Percentiles rank a stretch among this genome's conserved stretches.
phyloP scores from a whole-genome alignment of 2,888 invertebrate genomes.

The Pachycephus smyrnensis region DNA sequence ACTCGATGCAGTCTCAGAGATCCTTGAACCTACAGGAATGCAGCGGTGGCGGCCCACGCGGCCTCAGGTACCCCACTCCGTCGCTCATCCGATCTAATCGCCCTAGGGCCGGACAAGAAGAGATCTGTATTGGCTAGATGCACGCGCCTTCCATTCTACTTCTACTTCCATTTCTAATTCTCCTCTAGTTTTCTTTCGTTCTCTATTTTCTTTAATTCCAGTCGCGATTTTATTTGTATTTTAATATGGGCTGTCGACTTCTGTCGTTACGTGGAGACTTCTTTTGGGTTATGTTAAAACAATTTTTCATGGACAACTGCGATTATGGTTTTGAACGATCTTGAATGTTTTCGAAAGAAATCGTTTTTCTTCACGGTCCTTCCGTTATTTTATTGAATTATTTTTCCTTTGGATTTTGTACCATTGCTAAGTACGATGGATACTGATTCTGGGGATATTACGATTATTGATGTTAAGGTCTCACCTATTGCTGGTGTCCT shows the following conservation, averaged over 20 bases:
- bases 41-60: slow-evolving; percentile 62
- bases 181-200: neutral
- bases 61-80: slow-evolving; percentile 45
- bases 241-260: neutral
- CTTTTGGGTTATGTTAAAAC: neutral
- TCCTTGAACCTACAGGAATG: slow-evolving; percentile 66
- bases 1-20: slow-evolving; percentile 47
- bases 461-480: neutral
- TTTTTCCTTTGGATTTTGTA: neutral
- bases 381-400: neutral
- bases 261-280: neutral
- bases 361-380: neutral
- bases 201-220: neutral
- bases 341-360: neutral
- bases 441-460: neutral
- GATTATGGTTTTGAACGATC: neutral
- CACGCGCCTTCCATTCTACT: slow-evolving; percentile 2
- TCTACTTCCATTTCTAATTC: neutral
- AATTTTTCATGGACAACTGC: neutral
- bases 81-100: slow-evolving; percentile 48
- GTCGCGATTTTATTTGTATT: neutral
- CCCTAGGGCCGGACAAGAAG: slow-evolving; percentile 38
- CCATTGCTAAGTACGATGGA: neutral
- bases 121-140: slow-evolving; percentile 14
- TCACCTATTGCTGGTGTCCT: neutral